Percentiles rank a stretch among this genome's conserved stretches.
Conservation (phyloP, 2,113 vertebrate genomes). For the Zapus hudsonius region DNA sequence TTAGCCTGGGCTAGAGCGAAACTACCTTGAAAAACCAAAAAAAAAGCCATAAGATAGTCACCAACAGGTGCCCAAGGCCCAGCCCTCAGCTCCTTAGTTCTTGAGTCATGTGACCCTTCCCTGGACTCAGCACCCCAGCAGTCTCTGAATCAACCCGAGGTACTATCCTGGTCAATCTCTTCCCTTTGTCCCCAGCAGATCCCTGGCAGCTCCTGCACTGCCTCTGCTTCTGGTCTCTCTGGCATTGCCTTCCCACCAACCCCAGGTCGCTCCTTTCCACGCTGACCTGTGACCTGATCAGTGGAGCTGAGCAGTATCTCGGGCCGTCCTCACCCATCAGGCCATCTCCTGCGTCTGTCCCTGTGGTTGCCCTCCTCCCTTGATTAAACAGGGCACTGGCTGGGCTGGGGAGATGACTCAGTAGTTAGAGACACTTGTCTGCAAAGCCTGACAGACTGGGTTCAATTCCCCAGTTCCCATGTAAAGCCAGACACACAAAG, state of each 20-base stretch:
- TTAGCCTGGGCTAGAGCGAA: too few relatives aligned
- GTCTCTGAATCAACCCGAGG: not conserved
- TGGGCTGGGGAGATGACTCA: too few relatives aligned
- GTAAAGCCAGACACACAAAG: too few relatives aligned
- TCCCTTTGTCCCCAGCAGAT: too few relatives aligned
- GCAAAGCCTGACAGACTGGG: too few relatives aligned
- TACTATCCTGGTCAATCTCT: not conserved
- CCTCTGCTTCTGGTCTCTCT: not conserved
- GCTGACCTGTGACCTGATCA: not conserved
- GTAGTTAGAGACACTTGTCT: too few relatives aligned
- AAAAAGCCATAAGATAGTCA: too few relatives aligned
- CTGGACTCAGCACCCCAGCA: not conserved
- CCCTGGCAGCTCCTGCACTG: not conserved
- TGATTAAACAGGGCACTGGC: not conserved
- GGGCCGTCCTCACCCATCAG: not conserved
- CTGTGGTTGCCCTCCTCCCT: not conserved
- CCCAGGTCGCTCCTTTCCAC: too few relatives aligned
- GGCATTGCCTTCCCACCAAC: not conserved
- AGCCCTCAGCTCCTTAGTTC: not conserved
- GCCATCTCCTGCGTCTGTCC: not conserved
- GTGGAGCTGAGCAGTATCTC: not conserved
- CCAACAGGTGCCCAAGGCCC: not conserved
- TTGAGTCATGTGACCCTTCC: not conserved
- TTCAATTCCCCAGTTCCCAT: too few relatives aligned
- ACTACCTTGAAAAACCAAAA: too few relatives aligned